phyloP scores from a whole-genome alignment of 2,888 invertebrate species.

The Scaptomyza caliginosa region DNA sequence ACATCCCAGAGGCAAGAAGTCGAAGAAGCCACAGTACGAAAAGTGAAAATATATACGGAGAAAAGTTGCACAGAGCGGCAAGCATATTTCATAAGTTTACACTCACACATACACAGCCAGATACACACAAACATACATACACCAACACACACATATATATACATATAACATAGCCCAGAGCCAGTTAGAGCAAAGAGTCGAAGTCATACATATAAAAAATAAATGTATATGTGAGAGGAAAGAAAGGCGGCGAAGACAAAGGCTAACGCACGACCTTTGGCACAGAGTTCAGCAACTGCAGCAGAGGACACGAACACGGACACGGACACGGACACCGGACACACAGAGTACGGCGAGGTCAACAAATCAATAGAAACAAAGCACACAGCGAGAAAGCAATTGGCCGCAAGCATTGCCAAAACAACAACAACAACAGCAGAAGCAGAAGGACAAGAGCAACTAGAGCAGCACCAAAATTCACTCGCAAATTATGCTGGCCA shows the following conservation, averaged over 20 bases:
- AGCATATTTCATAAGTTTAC: conserved; percentile 78
- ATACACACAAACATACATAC: conserved; percentile 7
- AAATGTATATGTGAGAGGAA: conserved; percentile 3
- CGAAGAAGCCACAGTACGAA: conserved; percentile 56
- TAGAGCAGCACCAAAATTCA: conserved; percentile 70
- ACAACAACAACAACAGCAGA: conserved; percentile 19
- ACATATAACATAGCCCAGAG: conserved; percentile 54
- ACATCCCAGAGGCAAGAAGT: conserved; percentile 23
- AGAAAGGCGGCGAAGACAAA: conserved; percentile 62
- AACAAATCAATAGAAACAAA: conserved; percentile 69
- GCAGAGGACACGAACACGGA: conserved; percentile 40
- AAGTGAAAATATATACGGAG: conserved; percentile 75
- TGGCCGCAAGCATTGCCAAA: conserved; percentile 25
- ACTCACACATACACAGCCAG: conserved; percentile 23
- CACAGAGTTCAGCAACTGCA: conserved; percentile 70
- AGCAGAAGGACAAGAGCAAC: conserved; percentile 22
- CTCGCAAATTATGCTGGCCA: conserved; percentile 84
- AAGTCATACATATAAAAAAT: conserved; percentile 25
- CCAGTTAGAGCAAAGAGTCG: conserved; percentile 38
- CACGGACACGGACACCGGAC: conserved; percentile 25
- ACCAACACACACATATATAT: neutral
- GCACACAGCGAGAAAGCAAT: conserved; percentile 39
- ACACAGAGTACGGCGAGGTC: conserved; percentile 41
- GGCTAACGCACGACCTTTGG: conserved; percentile 80
- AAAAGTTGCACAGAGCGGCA: conserved; percentile 60